These are phyloP conservation scores for Lycaon pictus DNA, from an alignment of 2,113 vertebrate genomes.

Conservation along the genomic window DNA sequence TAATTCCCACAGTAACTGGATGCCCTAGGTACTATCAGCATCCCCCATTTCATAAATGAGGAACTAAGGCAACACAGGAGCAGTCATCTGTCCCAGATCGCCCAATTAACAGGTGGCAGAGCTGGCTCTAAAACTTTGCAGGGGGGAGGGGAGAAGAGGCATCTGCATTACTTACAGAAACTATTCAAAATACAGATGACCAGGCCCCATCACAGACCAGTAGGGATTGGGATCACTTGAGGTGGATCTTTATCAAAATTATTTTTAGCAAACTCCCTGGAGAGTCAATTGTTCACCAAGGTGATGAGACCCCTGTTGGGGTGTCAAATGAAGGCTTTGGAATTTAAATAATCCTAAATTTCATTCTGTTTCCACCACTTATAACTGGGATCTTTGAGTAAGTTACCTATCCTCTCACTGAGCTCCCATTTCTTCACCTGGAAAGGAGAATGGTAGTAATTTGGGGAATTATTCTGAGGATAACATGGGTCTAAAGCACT, in stretches of 20 bases:
- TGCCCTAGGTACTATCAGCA: neutral
- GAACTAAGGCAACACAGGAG: neutral
- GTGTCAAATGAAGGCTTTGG: conserved; percentile 31
- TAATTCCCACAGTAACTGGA: conserved; percentile 34
- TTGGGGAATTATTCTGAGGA: neutral
- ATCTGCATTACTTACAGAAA: neutral
- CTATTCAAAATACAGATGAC: neutral
- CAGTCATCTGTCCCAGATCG: neutral
- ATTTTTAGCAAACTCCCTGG: conserved; percentile 25
- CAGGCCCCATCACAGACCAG: neutral
- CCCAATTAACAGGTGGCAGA: neutral
- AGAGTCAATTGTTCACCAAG: neutral
- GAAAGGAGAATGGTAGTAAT: neutral
- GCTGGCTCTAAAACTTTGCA: neutral
- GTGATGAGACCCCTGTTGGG: neutral
- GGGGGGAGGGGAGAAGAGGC: neutral
- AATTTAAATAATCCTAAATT: neutral
- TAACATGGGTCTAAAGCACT: neutral
- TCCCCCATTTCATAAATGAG: conserved; percentile 35
- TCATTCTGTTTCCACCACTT: neutral
- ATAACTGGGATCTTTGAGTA: conserved; percentile 6
- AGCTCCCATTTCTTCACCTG: neutral
- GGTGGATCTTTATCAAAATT: neutral
- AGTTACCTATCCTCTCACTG: neutral
- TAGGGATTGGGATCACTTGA: neutral